phyloP scores from a whole-genome alignment of 1,140 invertebrate species.

The Heliconius melpomene region DNA sequence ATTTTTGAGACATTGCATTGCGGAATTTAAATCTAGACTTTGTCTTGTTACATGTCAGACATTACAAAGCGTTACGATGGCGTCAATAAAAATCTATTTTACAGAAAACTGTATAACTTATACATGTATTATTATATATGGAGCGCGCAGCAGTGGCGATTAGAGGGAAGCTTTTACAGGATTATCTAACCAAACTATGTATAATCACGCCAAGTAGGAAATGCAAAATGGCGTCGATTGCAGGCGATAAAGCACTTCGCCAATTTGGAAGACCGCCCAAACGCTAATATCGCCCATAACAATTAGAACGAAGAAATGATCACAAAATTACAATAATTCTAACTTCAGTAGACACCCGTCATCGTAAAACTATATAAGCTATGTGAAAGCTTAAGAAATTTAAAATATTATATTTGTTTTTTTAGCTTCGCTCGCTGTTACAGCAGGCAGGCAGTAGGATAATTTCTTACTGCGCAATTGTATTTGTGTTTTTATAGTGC shows the following conservation, averaged over 20 bases:
- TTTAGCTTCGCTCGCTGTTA: too few species aligned
- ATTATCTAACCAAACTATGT: slow-evolving; percentile 10
- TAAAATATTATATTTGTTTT: background rate
- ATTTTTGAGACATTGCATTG: too few species aligned
- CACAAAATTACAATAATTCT: slow-evolving; percentile 13
- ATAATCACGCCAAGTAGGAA: slow-evolving; percentile 31
- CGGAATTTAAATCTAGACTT: too few species aligned
- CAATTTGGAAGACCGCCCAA: slow-evolving; percentile 42
- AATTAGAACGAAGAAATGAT: slow-evolving; percentile 31
- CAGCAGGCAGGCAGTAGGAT: too few species aligned
- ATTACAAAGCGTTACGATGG: too few species aligned
- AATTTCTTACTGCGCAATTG: too few species aligned
- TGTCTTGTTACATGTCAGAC: too few species aligned
- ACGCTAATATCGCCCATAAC: slow-evolving; percentile 34
- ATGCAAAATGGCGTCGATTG: slow-evolving; percentile 37
- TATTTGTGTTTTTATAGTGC: too few species aligned
- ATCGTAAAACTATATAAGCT: background rate
- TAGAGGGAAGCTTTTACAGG: background rate
- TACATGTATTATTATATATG: background rate
- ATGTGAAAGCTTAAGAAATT: background rate
- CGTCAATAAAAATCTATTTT: background rate
- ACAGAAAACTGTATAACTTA: background rate
- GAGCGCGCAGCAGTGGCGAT: background rate
- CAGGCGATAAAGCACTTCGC: slow-evolving; percentile 35
- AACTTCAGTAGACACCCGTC: background rate